phyloP scores from a whole-genome alignment of 2,888 invertebrate genomes.

The Eilema caniola region DNA sequence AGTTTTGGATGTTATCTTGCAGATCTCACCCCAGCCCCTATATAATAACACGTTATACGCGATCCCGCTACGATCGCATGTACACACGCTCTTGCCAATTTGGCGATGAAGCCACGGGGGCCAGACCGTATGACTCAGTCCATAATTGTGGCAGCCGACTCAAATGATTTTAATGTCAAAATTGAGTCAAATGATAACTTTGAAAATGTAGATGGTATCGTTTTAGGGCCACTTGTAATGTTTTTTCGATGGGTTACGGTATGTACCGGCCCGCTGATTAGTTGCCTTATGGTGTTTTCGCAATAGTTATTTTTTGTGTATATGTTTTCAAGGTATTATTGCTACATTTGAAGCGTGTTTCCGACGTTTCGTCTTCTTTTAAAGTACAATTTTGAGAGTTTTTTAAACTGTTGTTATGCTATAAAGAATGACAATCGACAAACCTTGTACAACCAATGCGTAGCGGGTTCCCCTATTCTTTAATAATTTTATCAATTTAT shows the following conservation, averaged over 20 bases:
- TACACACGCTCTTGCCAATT: conserved; percentile 55
- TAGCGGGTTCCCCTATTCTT: too few species aligned
- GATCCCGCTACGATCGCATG: conserved; percentile 44
- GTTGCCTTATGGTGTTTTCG: conserved; percentile 18
- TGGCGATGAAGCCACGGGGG: conserved; percentile 55
- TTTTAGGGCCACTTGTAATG: conserved; percentile 39
- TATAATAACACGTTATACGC: conserved; percentile 57
- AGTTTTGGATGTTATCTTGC: conserved; percentile 31
- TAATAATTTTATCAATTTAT: neutral
- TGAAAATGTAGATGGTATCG: conserved; percentile 62
- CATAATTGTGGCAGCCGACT: conserved; percentile 57
- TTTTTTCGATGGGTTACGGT: conserved; percentile 38
- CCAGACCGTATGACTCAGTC: conserved; percentile 18
- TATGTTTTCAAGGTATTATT: neutral
- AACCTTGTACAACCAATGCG: too few species aligned
- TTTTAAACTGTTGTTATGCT: too few species aligned
- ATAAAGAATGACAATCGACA: too few species aligned
- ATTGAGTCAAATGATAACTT: conserved; percentile 61
- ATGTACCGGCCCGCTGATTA: conserved; percentile 7
- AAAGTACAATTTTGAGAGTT: neutral
- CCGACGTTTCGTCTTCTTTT: neutral
- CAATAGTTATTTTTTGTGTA: conserved; percentile 2
- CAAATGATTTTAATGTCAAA: conserved; percentile 68
- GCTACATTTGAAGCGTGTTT: neutral
- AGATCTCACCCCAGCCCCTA: conserved; percentile 45